These are phyloP conservation scores for Phainopepla nitens DNA, from an alignment of 2,113 vertebrate genomes.

Conservation along the genomic window DNA sequence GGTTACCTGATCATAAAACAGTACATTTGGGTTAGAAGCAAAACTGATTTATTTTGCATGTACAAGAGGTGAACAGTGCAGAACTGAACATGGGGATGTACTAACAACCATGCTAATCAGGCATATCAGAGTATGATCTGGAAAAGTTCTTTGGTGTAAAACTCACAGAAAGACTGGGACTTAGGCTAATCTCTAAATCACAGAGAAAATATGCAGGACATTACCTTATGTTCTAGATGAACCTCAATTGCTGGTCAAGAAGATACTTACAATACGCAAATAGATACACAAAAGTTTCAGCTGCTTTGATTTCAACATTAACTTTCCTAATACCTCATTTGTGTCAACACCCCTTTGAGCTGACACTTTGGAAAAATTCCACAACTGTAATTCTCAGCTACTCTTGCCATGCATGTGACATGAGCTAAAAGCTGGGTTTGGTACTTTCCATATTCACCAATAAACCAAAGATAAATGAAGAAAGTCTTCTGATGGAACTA, in stretches of 20 bases:
- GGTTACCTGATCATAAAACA: background rate
- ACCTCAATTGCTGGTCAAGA: background rate
- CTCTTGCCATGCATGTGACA: rapidly evolving
- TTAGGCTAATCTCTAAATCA: background rate
- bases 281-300: background rate
- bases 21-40: background rate
- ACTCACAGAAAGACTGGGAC: background rate
- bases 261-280: background rate
- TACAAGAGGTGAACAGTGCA: background rate
- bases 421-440: background rate
- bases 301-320: background rate
- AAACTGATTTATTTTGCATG: background rate
- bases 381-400: background rate
- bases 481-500: background rate
- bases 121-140: background rate
- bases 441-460: background rate
- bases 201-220: background rate
- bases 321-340: background rate
- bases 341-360: background rate
- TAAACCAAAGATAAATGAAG: background rate
- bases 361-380: background rate
- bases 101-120: background rate
- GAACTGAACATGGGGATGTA: background rate
- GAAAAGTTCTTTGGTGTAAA: background rate
- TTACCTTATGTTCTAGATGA: background rate